phyloP scores from a whole-genome alignment of 2,797 vertebrate genomes.

The Enteromius afrohamiltoni region DNA sequence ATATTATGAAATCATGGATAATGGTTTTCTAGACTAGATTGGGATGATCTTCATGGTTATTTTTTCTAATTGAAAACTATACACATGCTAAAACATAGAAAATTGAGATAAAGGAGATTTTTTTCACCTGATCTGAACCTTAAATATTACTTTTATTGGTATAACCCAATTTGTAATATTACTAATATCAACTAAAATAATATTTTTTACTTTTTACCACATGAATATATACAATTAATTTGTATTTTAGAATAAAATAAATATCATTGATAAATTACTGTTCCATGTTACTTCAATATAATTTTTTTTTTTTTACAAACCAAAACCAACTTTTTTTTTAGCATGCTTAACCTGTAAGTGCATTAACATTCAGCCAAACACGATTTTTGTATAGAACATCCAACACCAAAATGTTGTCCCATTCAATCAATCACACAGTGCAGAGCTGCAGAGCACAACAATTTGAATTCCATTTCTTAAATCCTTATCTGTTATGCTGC shows the following conservation, averaged over 20 bases:
- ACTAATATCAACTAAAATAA: not conserved
- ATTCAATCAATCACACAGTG: not conserved
- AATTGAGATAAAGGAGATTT: not conserved
- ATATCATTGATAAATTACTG: not conserved
- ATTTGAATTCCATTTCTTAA: not conserved
- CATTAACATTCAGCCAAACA: not conserved
- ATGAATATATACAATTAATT: not conserved
- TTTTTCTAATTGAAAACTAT: not conserved
- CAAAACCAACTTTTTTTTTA: not conserved
- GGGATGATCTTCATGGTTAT: not conserved
- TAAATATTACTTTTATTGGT: not conserved
- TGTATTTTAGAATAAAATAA: not conserved
- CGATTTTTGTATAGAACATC: not conserved
- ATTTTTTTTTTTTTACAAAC: not conserved
- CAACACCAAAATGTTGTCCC: not conserved
- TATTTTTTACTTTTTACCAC: not conserved
- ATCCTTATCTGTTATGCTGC: slow-evolving; percentile 3
- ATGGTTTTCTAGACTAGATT: not conserved
- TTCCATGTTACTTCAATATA: not conserved
- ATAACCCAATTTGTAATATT: not conserved
- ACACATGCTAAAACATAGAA: not conserved
- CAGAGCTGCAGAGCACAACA: not conserved
- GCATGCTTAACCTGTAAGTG: not conserved
- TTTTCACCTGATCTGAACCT: not conserved
- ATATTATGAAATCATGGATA: no score